These are phyloP conservation scores for Schizaphis graminum DNA, from an alignment of 2,888 invertebrate genomes.

Conservation along the genomic window DNA sequence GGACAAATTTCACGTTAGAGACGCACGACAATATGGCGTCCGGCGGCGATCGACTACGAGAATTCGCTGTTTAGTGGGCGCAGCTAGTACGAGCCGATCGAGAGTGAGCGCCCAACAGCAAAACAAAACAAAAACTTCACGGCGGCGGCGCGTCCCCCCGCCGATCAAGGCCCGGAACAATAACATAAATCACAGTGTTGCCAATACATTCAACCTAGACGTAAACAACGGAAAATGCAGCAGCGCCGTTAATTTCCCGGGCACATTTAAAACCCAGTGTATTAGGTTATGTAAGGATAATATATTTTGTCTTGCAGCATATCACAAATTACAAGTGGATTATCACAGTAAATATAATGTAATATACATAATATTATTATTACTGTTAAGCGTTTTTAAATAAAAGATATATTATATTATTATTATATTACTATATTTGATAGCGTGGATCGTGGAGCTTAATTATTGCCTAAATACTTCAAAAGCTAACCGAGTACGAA, in stretches of 20 bases:
- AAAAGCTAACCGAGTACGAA: too few species aligned
- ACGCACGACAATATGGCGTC: constrained; percentile 64
- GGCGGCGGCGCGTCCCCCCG: background rate
- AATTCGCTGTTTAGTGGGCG: constrained; percentile 51
- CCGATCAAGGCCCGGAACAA: constrained; percentile 3
- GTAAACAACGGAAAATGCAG: background rate
- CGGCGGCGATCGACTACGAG: constrained; percentile 26
- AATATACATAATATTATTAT: too few species aligned
- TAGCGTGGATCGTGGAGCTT: too few species aligned
- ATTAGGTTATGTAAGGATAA: constrained; percentile 38
- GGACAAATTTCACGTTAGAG: background rate
- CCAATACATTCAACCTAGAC: background rate
- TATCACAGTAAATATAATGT: background rate
- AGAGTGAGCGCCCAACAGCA: constrained; percentile 52
- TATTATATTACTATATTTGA: too few species aligned
- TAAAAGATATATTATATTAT: too few species aligned
- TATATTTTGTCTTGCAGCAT: background rate
- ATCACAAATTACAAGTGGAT: background rate
- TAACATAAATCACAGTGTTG: constrained; percentile 44
- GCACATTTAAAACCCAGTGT: constrained; percentile 8
- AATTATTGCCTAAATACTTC: too few species aligned
- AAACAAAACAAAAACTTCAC: constrained; percentile 58
- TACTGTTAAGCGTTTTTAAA: too few species aligned
- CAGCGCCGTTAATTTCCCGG: background rate
- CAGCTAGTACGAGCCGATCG: constrained; percentile 52